Evolutionary conservation across 2,888 invertebrate genomes (phyloP).

Genomic region (Lumbricus terrestris): DNA sequence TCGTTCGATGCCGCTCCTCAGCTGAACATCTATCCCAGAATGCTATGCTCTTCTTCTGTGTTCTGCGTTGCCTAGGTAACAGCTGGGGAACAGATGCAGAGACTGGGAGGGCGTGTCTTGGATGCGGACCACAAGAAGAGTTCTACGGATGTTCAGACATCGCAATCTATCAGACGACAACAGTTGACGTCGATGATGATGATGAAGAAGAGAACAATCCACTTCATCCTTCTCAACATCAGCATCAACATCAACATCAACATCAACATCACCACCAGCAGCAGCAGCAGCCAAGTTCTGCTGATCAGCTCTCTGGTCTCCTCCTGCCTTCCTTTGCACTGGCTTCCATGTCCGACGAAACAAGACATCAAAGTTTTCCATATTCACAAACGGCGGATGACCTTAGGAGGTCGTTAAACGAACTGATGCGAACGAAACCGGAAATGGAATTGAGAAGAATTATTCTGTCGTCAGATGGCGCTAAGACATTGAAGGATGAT

Average conservation of each 20-base stretch:
- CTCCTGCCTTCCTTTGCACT: not conserved
- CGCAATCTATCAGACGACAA: slow-evolving; percentile 33
- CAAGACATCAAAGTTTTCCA: not conserved
- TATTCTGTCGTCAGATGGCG: too few species aligned
- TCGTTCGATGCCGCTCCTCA: too few species aligned
- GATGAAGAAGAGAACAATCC: not conserved
- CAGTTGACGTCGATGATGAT: too few species aligned
- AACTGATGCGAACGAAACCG: not conserved
- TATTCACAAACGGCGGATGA: not conserved
- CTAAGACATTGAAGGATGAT: too few species aligned
- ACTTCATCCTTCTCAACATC: not conserved
- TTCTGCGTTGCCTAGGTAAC: slow-evolving; percentile 34
- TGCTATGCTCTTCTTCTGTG: too few species aligned
- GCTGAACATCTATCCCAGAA: not conserved
- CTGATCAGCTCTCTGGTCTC: not conserved
- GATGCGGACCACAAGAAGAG: slow-evolving; percentile 40
- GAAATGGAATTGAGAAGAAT: not conserved
- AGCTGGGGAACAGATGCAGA: slow-evolving; percentile 36
- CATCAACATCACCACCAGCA: not conserved
- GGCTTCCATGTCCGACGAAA: not conserved
- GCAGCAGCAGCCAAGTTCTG: not conserved
- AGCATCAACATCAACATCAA: not conserved
- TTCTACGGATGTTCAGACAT: slow-evolving; percentile 41
- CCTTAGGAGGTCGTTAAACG: not conserved
- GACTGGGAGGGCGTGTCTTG: slow-evolving; percentile 32